These are phyloP conservation scores for Leptocoma aspasia DNA, from an alignment of 2,113 vertebrate genomes.

Conservation along the genomic window DNA sequence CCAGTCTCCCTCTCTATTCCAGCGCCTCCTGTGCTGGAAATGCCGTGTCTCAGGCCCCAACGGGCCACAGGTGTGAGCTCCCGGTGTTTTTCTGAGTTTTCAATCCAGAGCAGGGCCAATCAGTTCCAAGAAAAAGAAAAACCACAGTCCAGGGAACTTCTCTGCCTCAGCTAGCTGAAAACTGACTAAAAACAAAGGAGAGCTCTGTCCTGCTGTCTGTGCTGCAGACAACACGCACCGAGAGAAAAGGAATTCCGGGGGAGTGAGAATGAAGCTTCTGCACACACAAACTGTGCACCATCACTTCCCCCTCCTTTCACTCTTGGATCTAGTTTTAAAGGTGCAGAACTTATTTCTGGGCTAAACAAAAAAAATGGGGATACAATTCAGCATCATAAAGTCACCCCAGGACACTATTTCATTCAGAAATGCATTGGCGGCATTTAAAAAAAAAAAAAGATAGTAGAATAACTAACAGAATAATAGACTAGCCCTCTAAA, in stretches of 20 bases:
- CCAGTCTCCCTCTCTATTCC: background rate
- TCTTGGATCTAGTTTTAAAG: background rate
- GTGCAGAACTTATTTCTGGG: background rate
- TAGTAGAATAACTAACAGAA: background rate
- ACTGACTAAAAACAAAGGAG: background rate
- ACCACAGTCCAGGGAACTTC: background rate
- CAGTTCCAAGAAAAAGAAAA: background rate
- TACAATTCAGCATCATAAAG: background rate
- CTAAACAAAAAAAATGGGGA: background rate
- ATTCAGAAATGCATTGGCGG: background rate
- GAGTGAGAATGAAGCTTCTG: background rate
- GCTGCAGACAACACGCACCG: background rate
- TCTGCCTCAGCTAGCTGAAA: background rate
- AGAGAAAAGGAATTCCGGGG: background rate
- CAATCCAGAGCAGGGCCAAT: background rate
- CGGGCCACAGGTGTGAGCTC: background rate
- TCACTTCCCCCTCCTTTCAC: background rate
- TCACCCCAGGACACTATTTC: background rate
- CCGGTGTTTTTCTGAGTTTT: background rate
- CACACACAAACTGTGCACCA: background rate
- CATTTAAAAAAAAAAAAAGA: background rate
- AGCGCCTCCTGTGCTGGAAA: background rate
- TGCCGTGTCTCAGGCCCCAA: rapidly evolving
- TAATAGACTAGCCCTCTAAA: background rate
- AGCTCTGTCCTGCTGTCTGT: background rate